These are phyloP conservation scores for Isoperla grammatica DNA, from an alignment of 2,888 invertebrate genomes.

Conservation along the genomic window DNA sequence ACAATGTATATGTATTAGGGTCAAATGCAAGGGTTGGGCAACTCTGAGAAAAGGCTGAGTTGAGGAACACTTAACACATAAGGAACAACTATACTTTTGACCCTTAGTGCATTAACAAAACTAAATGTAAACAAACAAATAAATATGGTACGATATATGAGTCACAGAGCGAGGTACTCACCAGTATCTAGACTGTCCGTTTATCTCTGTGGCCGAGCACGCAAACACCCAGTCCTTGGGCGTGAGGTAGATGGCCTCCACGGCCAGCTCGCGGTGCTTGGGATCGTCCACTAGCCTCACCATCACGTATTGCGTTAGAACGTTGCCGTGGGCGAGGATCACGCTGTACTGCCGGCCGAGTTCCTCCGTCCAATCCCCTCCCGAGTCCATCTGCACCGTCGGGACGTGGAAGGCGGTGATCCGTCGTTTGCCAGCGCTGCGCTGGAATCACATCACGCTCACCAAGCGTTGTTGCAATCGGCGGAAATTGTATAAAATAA, in stretches of 20 bases:
- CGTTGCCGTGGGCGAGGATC: constrained; percentile 38
- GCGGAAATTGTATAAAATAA: too few species aligned
- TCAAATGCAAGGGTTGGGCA: too few species aligned
- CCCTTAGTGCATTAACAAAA: too few species aligned
- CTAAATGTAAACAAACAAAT: too few species aligned
- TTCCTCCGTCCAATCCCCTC: constrained; percentile 50
- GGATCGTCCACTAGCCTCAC: constrained; percentile 53
- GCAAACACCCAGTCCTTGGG: constrained; percentile 72
- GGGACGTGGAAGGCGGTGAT: constrained; percentile 37
- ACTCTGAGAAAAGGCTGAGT: too few species aligned
- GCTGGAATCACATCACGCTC: too few species aligned
- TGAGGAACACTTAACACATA: too few species aligned
- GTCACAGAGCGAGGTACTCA: constrained; percentile 29
- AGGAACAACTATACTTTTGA: too few species aligned
- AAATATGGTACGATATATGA: too few species aligned
- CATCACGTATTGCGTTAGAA: constrained; percentile 50
- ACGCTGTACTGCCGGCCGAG: constrained; percentile 45
- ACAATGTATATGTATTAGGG: too few species aligned
- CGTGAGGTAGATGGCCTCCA: constrained; percentile 63
- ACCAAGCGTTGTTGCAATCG: too few species aligned
- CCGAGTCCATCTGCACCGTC: constrained; percentile 38
- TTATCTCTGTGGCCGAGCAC: constrained; percentile 57
- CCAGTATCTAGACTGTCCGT: constrained; percentile 52
- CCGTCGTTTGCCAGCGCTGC: constrained; percentile 44
- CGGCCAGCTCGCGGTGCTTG: constrained; percentile 55